A percentile compares a stretch with the other conserved stretches of the same genome.
These are phyloP conservation scores for Ascaphus truei DNA, from an alignment of 2,113 vertebrate genomes.

Conservation along the genomic window DNA sequence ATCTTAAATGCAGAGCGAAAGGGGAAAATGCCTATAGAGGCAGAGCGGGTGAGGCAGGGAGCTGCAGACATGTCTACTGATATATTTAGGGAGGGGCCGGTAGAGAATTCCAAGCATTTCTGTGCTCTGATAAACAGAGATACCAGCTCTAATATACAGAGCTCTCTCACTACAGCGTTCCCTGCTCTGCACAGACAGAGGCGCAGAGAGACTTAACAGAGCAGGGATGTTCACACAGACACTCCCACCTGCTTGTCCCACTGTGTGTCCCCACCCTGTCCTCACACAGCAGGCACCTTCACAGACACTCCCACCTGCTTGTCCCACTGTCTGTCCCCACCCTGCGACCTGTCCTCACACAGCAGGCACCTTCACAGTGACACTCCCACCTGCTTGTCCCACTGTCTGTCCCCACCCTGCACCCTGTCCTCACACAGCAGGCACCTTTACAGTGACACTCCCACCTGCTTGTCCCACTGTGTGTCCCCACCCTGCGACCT, in stretches of 20 bases:
- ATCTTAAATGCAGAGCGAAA: not conserved
- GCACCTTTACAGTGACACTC: no score
- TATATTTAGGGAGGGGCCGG: constrained; percentile 23
- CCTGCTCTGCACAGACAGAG: not conserved
- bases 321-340: not conserved
- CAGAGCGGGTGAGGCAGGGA: not conserved
- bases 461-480: no score
- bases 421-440: no score
- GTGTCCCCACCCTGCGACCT: no score
- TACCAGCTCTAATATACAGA: not conserved
- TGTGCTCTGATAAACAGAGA: constrained; percentile 30
- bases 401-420: no score
- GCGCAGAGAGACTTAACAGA: not conserved
- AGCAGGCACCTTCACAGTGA: not conserved
- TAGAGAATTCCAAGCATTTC: constrained; percentile 31
- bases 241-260: not conserved
- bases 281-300: not conserved
- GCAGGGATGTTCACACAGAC: not conserved
- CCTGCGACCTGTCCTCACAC: not conserved
- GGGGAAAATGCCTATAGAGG: not conserved
- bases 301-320: not conserved
- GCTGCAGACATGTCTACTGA: not conserved
- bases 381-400: not conserved
- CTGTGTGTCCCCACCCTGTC: no score
- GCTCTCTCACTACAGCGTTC: not conserved